Evolutionary conservation across 2,888 invertebrate species (phyloP).

Genomic region (Priocnemis perturbator): DNA sequence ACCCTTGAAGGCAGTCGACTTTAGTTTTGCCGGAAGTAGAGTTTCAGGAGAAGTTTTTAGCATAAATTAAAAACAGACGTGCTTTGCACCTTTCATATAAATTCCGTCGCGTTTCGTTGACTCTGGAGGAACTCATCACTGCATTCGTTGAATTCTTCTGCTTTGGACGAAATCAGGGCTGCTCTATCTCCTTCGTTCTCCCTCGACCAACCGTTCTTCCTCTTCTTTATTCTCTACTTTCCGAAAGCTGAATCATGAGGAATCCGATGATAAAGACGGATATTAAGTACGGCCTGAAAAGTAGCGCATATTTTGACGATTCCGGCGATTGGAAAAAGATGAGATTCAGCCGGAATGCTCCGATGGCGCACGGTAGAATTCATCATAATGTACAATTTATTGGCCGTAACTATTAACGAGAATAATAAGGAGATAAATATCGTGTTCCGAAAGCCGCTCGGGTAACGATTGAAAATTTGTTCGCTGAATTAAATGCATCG

Average conservation of each 20-base stretch:
- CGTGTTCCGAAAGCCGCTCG: background rate
- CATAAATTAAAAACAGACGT: background rate
- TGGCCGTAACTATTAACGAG: background rate
- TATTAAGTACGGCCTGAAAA: too few relatives aligned
- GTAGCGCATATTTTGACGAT: too few relatives aligned
- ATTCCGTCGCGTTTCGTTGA: background rate
- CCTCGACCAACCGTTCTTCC: too few relatives aligned
- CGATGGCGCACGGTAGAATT: too few relatives aligned
- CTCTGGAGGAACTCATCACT: constrained; percentile 9
- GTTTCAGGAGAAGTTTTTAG: background rate
- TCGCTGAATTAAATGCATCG: too few relatives aligned
- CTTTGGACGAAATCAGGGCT: constrained; percentile 16
- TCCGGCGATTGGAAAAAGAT: too few relatives aligned
- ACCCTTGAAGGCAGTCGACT: too few relatives aligned
- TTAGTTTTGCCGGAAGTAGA: background rate
- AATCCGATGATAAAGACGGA: too few relatives aligned
- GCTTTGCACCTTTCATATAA: constrained; percentile 1
- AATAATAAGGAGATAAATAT: constrained; percentile 6
- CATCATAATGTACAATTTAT: too few relatives aligned
- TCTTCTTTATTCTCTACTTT: too few relatives aligned
- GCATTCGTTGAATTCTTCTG: constrained; percentile 16
- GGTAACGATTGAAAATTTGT: constrained; percentile 1
- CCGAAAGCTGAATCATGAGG: too few relatives aligned
- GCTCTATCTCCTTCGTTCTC: background rate
- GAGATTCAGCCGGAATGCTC: too few relatives aligned